phyloP scores from a whole-genome alignment of 2,797 vertebrate genomes.

The Argyrosomus regius region DNA sequence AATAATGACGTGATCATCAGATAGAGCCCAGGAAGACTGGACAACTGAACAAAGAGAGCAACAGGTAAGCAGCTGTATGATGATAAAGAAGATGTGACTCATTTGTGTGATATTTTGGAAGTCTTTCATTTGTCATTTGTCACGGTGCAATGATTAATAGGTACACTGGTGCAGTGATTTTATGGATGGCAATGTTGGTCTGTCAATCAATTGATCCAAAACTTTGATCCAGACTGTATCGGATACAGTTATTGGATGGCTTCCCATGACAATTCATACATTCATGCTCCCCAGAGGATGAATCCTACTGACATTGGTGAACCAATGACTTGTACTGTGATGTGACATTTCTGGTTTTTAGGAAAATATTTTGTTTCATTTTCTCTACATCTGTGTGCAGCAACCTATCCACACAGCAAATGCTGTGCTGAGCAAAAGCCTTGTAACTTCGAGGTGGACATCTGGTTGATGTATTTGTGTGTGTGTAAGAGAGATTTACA shows the following conservation, averaged over 20 bases:
- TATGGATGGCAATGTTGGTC: neutral
- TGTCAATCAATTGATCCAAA: neutral
- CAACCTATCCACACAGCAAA: neutral
- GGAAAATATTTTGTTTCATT: neutral
- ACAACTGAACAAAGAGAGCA: neutral
- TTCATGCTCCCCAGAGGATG: neutral
- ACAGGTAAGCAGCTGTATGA: neutral
- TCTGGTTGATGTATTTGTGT: neutral
- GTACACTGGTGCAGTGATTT: no score
- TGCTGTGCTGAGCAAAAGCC: conserved; percentile 17
- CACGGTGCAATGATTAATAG: neutral
- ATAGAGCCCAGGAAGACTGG: neutral
- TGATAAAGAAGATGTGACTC: neutral
- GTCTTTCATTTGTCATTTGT: no score
- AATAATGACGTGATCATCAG: neutral
- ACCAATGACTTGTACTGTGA: neutral
- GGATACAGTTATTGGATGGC: neutral
- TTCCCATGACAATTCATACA: neutral
- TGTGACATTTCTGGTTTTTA: neutral
- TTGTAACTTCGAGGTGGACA: neutral
- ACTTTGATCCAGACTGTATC: neutral
- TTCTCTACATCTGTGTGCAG: neutral
- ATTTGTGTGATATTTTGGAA: neutral
- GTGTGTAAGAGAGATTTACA: neutral
- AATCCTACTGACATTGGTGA: neutral